Base-by-base conservation (phyloP, 2,888 invertebrate genomes). In the Andrena bicolor region DNA sequence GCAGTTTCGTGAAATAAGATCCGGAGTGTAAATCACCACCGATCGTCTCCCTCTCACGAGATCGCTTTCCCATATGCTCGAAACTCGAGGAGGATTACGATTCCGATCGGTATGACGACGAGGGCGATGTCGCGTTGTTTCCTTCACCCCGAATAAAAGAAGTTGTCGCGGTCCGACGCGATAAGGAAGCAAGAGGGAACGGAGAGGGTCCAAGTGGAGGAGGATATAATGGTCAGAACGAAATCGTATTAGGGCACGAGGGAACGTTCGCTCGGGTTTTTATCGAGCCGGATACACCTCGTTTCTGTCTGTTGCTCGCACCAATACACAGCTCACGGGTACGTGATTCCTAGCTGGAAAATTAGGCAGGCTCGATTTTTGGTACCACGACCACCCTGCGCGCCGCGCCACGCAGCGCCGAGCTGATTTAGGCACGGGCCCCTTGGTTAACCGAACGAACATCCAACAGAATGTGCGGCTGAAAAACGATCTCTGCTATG, bases 231-330 rank as follows among this genome's bases (percentile, higher is more conserved):
- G 90, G 89, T 86, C 90, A 89, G 90, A 91, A 91, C 88, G 90
- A 90, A 91, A 91, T 91, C 90, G 91, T 90, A 91, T 91, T 91
- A 91, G 89, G 88, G 86, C 88, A 88, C 86, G 87, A 86, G 85
- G 84, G 89, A 90, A 85, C 88, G 89, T 87, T 84, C 87, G 84
- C 86, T 88, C 83, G 85, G 87, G 49, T 86, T 86, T 91, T 91
- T 91, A 90, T 91, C 89, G 85, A 87, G 86, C 87, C 90, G 89
- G 88, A 89, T 90, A 88, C 87, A 88, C 87, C 87, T 88, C 87
- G 83, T 87, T 87, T 85, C 82, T 84, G 85, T 83, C 87, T 35
- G 78, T 82, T 51, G 63, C 30, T 65, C 51, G 49, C 65, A 83
- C 79, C 66, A 58, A 69, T 49, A 76, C 72, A 69, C 23, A 35